Conservation (phyloP, 1,140 invertebrate species). For the Archivesica marissinica region DNA sequence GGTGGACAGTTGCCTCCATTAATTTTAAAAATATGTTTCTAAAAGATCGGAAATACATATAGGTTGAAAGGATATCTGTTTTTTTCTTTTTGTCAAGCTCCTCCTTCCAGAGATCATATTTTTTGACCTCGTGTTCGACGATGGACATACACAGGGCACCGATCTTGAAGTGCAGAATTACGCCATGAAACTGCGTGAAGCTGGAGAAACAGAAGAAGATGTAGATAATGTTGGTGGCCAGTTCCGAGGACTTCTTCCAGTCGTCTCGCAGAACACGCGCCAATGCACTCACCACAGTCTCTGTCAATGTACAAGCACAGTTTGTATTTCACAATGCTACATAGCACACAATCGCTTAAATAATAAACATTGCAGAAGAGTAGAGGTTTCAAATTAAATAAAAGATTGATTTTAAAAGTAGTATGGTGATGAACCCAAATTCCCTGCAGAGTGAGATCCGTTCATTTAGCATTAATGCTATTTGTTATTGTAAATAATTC, state of each 20-base stretch:
- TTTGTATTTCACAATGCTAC: too few relatives aligned
- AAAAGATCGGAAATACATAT: neutral
- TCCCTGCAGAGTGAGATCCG: too few relatives aligned
- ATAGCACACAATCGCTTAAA: too few relatives aligned
- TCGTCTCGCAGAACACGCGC: constrained; percentile 98
- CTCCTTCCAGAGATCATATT: constrained; percentile 96
- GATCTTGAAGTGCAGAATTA: constrained; percentile 94
- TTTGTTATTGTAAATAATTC: too few relatives aligned
- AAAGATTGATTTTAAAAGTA: too few relatives aligned
- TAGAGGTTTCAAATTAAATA: too few relatives aligned
- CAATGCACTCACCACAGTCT: constrained; percentile 97
- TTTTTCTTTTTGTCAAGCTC: constrained; percentile 90
- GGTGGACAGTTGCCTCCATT: too few relatives aligned
- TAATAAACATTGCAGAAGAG: too few relatives aligned
- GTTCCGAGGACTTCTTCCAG: constrained; percentile 97
- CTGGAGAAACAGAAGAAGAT: constrained; percentile 99
- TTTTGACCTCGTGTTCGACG: constrained; percentile 95
- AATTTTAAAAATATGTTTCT: neutral
- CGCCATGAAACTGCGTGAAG: constrained; percentile 97
- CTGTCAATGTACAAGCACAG: constrained; percentile 85
- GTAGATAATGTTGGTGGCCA: constrained; percentile 98
- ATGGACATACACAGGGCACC: constrained; percentile 98
- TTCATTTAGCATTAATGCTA: too few relatives aligned
- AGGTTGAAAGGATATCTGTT: constrained; percentile 82
- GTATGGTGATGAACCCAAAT: too few relatives aligned